These are phyloP conservation scores for Pseudoatta argentina DNA, from an alignment of 1,140 invertebrate species.

Conservation along the genomic window DNA sequence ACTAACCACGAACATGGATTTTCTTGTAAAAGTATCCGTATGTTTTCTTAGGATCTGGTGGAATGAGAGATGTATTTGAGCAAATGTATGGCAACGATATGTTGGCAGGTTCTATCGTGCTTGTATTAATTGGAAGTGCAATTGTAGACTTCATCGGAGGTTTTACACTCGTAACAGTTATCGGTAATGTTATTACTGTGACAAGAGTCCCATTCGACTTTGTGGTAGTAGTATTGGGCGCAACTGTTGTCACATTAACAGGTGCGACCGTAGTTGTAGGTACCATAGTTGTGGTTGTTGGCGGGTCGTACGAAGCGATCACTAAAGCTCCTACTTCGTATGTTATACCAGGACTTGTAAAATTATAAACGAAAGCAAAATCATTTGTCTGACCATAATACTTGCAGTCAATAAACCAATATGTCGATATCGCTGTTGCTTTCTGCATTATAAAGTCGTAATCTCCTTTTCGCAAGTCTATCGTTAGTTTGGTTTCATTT, in stretches of 20 bases:
- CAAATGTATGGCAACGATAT: conserved; percentile 87
- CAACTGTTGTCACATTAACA: conserved; percentile 6
- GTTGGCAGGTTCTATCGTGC: conserved; percentile 73
- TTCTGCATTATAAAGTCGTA: conserved; percentile 87
- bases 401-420: conserved; percentile 93
- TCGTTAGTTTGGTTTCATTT: conserved; percentile 87
- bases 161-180: background rate
- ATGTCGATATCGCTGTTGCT: conserved; percentile 89
- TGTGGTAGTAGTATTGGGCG: conserved; percentile 14
- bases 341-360: conserved; percentile 87
- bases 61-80: conserved; percentile 88
- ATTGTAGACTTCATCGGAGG: conserved; percentile 83
- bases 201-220: conserved; percentile 16
- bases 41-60: conserved; percentile 89
- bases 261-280: conserved; percentile 73
- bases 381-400: conserved; percentile 89
- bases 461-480: conserved; percentile 88
- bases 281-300: conserved; percentile 88
- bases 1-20: conserved; percentile 89
- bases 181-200: background rate
- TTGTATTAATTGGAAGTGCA: conserved; percentile 81
- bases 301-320: conserved; percentile 89
- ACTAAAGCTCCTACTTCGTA: conserved; percentile 90
- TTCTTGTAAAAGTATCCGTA: conserved; percentile 91
- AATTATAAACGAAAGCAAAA: conserved; percentile 88